Percentiles rank a stretch among this genome's conserved stretches.
phyloP scores from a whole-genome alignment of 1,140 invertebrate genomes.

The Heliconius himera region DNA sequence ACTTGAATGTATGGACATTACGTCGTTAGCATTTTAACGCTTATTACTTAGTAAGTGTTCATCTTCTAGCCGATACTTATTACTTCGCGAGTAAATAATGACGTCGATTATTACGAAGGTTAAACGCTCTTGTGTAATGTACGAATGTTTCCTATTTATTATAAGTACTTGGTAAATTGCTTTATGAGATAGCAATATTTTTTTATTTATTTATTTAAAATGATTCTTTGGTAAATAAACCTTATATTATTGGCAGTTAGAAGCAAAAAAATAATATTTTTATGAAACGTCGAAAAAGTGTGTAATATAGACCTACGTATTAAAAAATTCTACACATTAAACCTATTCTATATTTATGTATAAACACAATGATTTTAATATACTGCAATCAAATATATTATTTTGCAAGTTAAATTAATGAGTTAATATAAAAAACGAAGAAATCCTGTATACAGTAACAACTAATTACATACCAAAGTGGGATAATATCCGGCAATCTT shows the following conservation, averaged over 20 bases:
- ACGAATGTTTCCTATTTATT: slow-evolving; percentile 2
- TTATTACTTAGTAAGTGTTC: slow-evolving; percentile 1
- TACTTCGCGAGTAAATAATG: slow-evolving; percentile 21
- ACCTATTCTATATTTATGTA: too few species aligned
- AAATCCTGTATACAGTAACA: too few species aligned
- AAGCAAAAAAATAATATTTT: neutral
- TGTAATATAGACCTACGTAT: too few species aligned
- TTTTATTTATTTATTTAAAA: neutral
- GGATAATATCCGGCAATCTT: neutral
- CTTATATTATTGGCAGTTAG: neutral
- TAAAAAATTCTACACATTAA: too few species aligned
- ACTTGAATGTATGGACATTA: neutral
- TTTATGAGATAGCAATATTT: neutral
- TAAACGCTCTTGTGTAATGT: neutral
- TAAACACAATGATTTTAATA: too few species aligned
- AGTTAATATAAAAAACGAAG: too few species aligned
- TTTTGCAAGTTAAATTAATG: too few species aligned
- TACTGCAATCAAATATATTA: too few species aligned
- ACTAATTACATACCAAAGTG: too few species aligned
- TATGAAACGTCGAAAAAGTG: too few species aligned
- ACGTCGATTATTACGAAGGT: slow-evolving; percentile 17
- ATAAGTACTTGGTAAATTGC: neutral
- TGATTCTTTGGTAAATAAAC: neutral
- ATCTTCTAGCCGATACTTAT: slow-evolving; percentile 6
- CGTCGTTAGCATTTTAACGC: neutral